Base-by-base conservation (phyloP, 2,797 vertebrate species). In the Xenentodon cancila region DNA sequence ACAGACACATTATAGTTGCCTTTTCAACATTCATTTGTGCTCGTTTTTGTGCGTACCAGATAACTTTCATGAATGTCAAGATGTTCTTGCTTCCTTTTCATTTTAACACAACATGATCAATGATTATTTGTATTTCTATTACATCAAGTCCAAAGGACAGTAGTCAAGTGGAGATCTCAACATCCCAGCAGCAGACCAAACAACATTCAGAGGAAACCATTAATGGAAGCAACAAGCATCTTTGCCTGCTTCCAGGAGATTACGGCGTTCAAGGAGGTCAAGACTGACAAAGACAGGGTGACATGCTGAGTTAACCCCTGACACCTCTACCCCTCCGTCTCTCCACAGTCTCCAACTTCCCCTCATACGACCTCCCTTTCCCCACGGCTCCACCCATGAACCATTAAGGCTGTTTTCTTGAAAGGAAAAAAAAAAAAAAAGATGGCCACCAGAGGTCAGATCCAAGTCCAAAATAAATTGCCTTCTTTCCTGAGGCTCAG, bases 391-490 rank as follows among this genome's bases (percentile, higher is more conserved):
- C 75, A 73, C 77, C 84, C 79, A 49, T 40, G 2, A 64, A 64
- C 67, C 81, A 59, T 75, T 62, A 67, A 56, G 52, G 62, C 64
- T 56, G 75, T 80, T 82, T 80, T 84, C 73, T 67, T 48, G 32
- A 50, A 58, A 49, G 22, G 16, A 40, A 40, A 40, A 54, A 45
- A 68, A 59, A 64, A 21, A 49, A 61, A 64, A 72, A 82, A 75
- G 79, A 80, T 82, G 82, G 83, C 81, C 86, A 88, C 74, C 57
- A 53, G 74, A 82, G 85, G 88, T 89, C 85, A 88, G 52, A 53
- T 84, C 75, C 79, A 81, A 83, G 78, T 88, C 84, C 79, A 84
- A 88, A 90, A 88, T 86, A 88, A 85, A 87, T 82, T 68, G 78
- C 72, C 77, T 77, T 85, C 83, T 90, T 90, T 89, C 77, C 84